phyloP scores from a whole-genome alignment of 2,113 vertebrate species.

The Gadus macrocephalus region DNA sequence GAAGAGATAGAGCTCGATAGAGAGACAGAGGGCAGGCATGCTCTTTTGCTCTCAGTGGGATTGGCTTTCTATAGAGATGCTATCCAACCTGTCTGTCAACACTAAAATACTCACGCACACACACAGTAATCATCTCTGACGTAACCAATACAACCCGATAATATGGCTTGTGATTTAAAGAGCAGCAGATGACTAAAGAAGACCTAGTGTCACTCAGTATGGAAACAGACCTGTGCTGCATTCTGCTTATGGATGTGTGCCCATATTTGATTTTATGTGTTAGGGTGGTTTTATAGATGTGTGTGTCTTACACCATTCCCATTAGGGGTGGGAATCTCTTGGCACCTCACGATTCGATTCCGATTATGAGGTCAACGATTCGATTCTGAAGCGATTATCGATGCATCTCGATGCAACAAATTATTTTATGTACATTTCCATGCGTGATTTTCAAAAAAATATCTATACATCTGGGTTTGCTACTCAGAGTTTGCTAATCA shows the following conservation, averaged over 20 bases:
- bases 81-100: slow-evolving; percentile 50
- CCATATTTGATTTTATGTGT: background rate
- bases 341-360: too few relatives aligned
- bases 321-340: too few relatives aligned
- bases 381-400: too few relatives aligned
- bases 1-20: slow-evolving; percentile 18
- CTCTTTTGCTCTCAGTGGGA: slow-evolving; percentile 11
- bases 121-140: slow-evolving; percentile 64
- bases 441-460: too few relatives aligned
- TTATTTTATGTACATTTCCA: too few relatives aligned
- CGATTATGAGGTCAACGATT: too few relatives aligned
- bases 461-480: too few relatives aligned
- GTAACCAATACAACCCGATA: slow-evolving; percentile 75
- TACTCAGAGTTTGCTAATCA: too few relatives aligned
- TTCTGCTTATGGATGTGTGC: slow-evolving; percentile 32
- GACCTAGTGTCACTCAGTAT: slow-evolving; percentile 74
- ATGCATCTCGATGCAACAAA: too few relatives aligned
- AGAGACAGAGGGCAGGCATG: slow-evolving; percentile 22
- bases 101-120: slow-evolving; percentile 32
- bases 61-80: slow-evolving; percentile 22
- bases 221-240: slow-evolving; percentile 72
- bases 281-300: background rate
- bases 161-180: slow-evolving; percentile 67
- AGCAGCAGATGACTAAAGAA: slow-evolving; percentile 70
- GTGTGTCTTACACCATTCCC: slow-evolving; percentile 32